Evolutionary conservation across 2,797 vertebrate species (phyloP), one percentile per base, ranked within the genome.

Genomic region (Hapalemur alaotrensis): DNA sequence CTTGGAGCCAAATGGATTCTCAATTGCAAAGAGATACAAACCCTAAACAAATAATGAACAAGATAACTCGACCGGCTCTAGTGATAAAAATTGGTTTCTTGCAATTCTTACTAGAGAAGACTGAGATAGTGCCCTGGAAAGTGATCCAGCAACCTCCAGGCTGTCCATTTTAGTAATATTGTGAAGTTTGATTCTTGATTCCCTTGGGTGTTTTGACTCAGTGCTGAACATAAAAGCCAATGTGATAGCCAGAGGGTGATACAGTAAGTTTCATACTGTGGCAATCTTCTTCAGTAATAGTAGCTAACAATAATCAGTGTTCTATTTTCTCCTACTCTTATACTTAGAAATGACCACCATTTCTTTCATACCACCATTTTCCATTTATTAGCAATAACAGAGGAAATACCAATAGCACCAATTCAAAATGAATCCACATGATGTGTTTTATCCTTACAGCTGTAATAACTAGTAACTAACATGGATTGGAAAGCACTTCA

Each of bases 341-440:
- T 88, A 80, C 93, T 96, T 95, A 97, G 96, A 98, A 98, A 98
- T 93, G 96, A 98, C 98, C 96, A 98, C 98, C 97, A 98, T 98
- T 95, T 96, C 97, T 98, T 97, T 97, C 96, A 97, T 97, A 98
- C 97, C 97, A 98, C 96, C 97, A 95, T 97, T 97, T 95, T 98
- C 69, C 97, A 97, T 98, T 98, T 98, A 98, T 98, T 98, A 98
- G 98, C 95, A 98, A 97, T 96, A 97, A 97, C 97, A 98, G 93
- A 97, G 79, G 96, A 97, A 98, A 98, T 97, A 98, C 97, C 98
- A 98, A 93, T 98, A 98, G 98, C 97, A 98, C 98, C 98, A 98
- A 97, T 97, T 96, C 97, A 98, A 98, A 98, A 98, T 98, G 96
- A 98, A 98, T 97, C 95, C 97, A 98, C 96, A 98, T 89, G 96